phyloP scores from a whole-genome alignment of 2,113 vertebrate genomes.

The Scartelaos histophorus region DNA sequence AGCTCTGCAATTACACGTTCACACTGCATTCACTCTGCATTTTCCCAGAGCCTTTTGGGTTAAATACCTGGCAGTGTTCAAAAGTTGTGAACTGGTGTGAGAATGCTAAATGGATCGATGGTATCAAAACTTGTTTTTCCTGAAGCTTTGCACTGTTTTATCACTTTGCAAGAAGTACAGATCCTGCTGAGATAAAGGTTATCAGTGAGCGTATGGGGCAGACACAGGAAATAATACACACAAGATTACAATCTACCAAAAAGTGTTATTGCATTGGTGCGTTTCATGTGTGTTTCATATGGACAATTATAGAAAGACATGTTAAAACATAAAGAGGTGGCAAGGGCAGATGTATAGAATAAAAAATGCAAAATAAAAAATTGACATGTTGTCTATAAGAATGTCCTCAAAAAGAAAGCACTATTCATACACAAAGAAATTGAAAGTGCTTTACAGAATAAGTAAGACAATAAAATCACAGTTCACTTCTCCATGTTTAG shows the following conservation, averaged over 20 bases:
- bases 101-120: slow-evolving; percentile 15
- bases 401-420: too few relatives aligned
- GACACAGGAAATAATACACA: slow-evolving; percentile 6
- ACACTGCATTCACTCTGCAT: slow-evolving; percentile 21
- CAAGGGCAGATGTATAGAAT: too few relatives aligned
- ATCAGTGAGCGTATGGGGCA: slow-evolving; percentile 12
- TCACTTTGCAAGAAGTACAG: slow-evolving; percentile 28
- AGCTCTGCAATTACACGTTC: slow-evolving; percentile 23
- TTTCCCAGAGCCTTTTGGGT: slow-evolving; percentile 9
- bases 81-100: background rate
- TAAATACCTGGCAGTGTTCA: slow-evolving; percentile 19
- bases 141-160: slow-evolving; percentile 23
- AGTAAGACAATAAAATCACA: too few relatives aligned
- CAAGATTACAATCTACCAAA: slow-evolving; percentile 11
- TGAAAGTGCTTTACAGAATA: too few relatives aligned
- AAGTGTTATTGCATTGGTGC: background rate
- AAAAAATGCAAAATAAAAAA: too few relatives aligned
- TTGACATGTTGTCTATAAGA: too few relatives aligned
- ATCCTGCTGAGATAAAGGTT: slow-evolving; percentile 39
- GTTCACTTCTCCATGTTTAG: too few relatives aligned
- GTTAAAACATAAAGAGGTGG: background rate
- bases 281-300: too few relatives aligned
- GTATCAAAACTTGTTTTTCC: slow-evolving; percentile 45
- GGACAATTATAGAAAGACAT: slow-evolving; percentile 8
- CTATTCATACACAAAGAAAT: too few relatives aligned